Conservation (phyloP, 2,888 invertebrate species). For the Tiphia femorata region DNA sequence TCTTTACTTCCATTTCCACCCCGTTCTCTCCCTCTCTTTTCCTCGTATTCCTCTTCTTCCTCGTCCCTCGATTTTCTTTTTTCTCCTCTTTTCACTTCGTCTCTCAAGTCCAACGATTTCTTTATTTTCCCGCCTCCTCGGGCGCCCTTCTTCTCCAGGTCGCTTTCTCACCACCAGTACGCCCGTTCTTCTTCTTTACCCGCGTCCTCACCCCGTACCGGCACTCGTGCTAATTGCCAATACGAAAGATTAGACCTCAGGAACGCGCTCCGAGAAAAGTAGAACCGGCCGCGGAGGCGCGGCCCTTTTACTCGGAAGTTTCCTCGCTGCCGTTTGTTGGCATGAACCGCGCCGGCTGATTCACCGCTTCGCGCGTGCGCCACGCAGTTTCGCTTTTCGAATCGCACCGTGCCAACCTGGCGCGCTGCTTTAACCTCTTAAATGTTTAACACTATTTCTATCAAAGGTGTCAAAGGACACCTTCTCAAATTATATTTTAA, state of each 20-base stretch:
- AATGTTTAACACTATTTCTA: too few relatives aligned
- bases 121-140: too few relatives aligned
- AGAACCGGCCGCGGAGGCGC: constrained; percentile 2
- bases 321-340: constrained; percentile 18
- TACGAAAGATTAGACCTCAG: constrained; percentile 42
- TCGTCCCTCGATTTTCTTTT: background rate
- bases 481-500: too few relatives aligned
- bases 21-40: background rate
- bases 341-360: too few relatives aligned
- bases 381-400: too few relatives aligned
- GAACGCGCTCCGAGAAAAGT: constrained; percentile 5
- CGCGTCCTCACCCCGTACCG: too few relatives aligned
- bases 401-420: too few relatives aligned
- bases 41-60: constrained; percentile 8
- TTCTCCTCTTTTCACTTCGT: background rate
- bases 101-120: background rate
- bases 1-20: constrained; percentile 8
- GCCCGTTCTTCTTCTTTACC: background rate
- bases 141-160: too few relatives aligned
- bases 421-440: too few relatives aligned
- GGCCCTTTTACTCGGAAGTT: constrained; percentile 12
- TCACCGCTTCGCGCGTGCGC: too few relatives aligned
- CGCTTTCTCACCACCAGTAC: background rate
- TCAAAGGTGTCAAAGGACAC: too few relatives aligned
- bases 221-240: constrained; percentile 49